Evolutionary conservation across 1,140 invertebrate genomes (phyloP).

Genomic region (Polypedilum vanderplanki): DNA sequence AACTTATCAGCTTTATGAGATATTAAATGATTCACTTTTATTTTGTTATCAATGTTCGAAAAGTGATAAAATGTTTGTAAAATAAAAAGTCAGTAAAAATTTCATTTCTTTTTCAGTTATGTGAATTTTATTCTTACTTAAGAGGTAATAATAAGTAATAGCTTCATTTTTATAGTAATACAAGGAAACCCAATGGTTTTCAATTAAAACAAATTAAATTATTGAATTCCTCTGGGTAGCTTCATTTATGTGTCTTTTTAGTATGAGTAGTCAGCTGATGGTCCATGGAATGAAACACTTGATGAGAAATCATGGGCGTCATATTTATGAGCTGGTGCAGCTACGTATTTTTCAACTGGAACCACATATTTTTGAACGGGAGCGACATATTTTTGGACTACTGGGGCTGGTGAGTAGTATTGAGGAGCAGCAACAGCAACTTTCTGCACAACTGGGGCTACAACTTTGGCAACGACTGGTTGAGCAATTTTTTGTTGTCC

Average conservation of each 20-base stretch:
- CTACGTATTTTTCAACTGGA: neutral
- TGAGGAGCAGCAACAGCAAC: no score
- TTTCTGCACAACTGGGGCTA: neutral
- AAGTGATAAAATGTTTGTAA: no score
- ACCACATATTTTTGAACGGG: conserved; percentile 24
- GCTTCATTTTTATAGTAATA: no score
- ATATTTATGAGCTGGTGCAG: neutral
- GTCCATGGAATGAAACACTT: conserved; percentile 16
- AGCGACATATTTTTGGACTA: neutral
- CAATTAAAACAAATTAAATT: no score
- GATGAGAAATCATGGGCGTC: conserved; percentile 14
- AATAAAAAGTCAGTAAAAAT: no score
- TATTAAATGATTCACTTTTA: no score
- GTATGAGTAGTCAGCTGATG: conserved; percentile 14
- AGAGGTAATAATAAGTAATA: no score
- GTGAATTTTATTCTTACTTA: no score
- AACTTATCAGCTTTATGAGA: no score
- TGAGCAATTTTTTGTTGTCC: conserved; percentile 41
- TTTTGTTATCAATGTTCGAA: no score
- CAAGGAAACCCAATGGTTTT: no score
- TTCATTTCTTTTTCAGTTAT: no score
- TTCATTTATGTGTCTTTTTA: neutral
- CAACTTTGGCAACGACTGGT: conserved; percentile 42
- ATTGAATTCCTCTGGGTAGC: neutral
- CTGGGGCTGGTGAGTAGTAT: neutral